A percentile compares a stretch with the other conserved stretches of the same genome.
These are phyloP conservation scores for Lasioglossum leucozonium DNA, from an alignment of 2,888 invertebrate genomes.

Conservation along the genomic window DNA sequence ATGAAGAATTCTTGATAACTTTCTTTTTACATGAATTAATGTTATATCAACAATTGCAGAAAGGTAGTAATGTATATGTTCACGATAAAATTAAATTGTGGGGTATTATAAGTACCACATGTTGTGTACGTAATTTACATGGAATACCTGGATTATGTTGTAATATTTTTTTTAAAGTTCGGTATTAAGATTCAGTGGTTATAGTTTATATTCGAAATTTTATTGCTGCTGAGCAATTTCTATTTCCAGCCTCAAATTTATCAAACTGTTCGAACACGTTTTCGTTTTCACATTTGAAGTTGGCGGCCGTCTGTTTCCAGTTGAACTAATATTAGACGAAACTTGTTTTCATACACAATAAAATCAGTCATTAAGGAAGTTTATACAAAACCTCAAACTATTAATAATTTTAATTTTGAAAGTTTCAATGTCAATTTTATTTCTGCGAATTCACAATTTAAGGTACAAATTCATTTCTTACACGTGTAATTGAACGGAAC, in stretches of 20 bases:
- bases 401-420: background rate
- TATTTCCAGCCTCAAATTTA: background rate
- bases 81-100: too few relatives aligned
- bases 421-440: background rate
- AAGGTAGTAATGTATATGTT: too few relatives aligned
- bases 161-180: background rate
- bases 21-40: too few relatives aligned
- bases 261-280: constrained; percentile 10
- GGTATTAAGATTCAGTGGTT: background rate
- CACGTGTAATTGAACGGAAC: too few relatives aligned
- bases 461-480: background rate
- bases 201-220: background rate
- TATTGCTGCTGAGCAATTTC: background rate
- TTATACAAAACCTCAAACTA: background rate
- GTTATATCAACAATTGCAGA: too few relatives aligned
- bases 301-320: background rate
- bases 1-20: background rate
- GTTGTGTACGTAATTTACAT: background rate
- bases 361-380: background rate
- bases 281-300: constrained; percentile 10
- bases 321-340: background rate
- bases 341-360: background rate
- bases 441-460: background rate
- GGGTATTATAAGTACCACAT: too few relatives aligned
- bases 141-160: background rate